phyloP scores from a whole-genome alignment of 2,888 invertebrate species.

The Mantis religiosa region DNA sequence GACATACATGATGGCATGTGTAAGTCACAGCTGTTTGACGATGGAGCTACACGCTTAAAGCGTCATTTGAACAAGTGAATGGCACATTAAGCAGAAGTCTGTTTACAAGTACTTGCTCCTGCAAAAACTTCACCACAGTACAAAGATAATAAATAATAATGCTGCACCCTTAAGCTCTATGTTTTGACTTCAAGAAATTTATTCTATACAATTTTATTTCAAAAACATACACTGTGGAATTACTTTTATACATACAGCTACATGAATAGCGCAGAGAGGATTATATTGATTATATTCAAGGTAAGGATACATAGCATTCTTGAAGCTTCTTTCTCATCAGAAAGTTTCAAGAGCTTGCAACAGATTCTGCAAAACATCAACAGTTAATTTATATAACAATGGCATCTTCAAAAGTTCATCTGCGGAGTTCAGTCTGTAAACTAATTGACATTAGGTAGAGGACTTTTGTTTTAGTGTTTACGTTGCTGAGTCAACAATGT shows the following conservation, averaged over 20 bases:
- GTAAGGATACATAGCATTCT: neutral
- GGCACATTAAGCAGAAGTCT: neutral
- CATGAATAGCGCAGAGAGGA: neutral
- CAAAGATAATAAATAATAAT: neutral
- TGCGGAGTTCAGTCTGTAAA: constrained; percentile 15
- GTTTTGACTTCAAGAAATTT: neutral
- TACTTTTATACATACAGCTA: neutral
- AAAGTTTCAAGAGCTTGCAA: neutral
- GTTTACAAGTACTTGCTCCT: neutral
- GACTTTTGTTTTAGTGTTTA: neutral
- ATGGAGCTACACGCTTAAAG: neutral
- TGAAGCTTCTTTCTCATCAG: neutral
- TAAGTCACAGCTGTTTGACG: neutral
- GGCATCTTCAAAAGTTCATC: neutral
- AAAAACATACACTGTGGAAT: neutral
- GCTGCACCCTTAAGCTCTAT: neutral
- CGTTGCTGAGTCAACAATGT: neutral
- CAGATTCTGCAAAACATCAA: neutral
- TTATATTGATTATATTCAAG: neutral
- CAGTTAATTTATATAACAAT: constrained; percentile 7
- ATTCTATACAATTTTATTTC: neutral
- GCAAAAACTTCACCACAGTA: neutral
- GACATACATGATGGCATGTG: neutral
- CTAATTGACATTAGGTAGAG: constrained; percentile 26
- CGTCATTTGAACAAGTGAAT: neutral